Conservation (phyloP, 1,140 invertebrate genomes). For the Pristionchus pacificus region DNA sequence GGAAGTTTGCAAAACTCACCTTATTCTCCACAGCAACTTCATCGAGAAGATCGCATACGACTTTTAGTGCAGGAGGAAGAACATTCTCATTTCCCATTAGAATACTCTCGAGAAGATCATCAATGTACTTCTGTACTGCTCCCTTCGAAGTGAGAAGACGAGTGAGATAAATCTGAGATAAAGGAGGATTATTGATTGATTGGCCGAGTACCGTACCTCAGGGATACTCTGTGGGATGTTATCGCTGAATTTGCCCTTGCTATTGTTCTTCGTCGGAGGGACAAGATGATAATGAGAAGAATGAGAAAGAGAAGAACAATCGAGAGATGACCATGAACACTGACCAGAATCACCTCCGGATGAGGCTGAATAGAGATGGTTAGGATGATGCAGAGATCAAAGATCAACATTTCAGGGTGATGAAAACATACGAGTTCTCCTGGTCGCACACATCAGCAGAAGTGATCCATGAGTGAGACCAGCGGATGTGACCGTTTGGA, state of each 20-base stretch:
- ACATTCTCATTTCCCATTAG: constrained; percentile 57
- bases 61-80: constrained; percentile 86
- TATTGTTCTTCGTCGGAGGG: constrained; percentile 59
- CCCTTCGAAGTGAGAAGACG: constrained; percentile 61
- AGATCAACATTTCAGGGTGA: not conserved
- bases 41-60: constrained; percentile 88
- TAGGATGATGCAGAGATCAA: not conserved
- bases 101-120: constrained; percentile 70
- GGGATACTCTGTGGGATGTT: constrained; percentile 74
- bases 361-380: constrained; percentile 27
- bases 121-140: constrained; percentile 91
- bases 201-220: constrained; percentile 81
- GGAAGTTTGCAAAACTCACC: too few species aligned
- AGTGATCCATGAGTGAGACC: constrained; percentile 60
- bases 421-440: not conserved
- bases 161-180: constrained; percentile 8
- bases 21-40: constrained; percentile 75
- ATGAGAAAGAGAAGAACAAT: constrained; percentile 66
- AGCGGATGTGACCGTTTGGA: constrained; percentile 83
- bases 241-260: constrained; percentile 69
- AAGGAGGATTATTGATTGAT: not conserved
- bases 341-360: constrained; percentile 42
- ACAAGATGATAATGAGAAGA: constrained; percentile 66
- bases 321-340: constrained; percentile 67
- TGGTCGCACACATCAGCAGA: not conserved